These are phyloP conservation scores for Apodemia mormo DNA, from an alignment of 2,888 invertebrate species.

Conservation along the genomic window DNA sequence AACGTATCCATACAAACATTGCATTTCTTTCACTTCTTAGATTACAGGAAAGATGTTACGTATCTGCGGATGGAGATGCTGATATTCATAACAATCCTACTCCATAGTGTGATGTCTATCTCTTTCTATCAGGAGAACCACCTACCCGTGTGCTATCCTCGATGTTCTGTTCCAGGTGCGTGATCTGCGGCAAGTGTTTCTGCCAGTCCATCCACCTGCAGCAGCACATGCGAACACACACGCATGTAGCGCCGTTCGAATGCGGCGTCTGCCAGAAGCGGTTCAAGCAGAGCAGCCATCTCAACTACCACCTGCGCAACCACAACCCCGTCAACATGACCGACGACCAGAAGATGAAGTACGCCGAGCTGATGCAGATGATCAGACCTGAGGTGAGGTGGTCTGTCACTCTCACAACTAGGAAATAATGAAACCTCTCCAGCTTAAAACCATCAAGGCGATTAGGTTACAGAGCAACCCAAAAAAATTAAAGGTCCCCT, in stretches of 20 bases:
- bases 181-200: slow-evolving; percentile 67
- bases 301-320: slow-evolving; percentile 68
- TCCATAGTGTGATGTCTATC: neutral
- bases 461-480: no score
- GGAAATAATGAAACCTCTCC: no score
- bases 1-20: no score
- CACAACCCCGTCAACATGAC: slow-evolving; percentile 58
- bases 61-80: no score
- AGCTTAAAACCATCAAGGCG: no score
- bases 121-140: neutral
- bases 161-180: slow-evolving; percentile 46
- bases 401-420: no score
- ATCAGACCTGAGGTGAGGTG: slow-evolving; percentile 31
- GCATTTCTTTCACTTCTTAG: no score
- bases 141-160: no score
- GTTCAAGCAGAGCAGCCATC: slow-evolving; percentile 69
- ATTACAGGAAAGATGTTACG: no score
- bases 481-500: no score
- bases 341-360: slow-evolving; percentile 53
- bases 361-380: slow-evolving; percentile 48
- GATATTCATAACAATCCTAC: neutral
- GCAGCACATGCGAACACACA: slow-evolving; percentile 74
- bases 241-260: slow-evolving; percentile 68
- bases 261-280: slow-evolving; percentile 64
- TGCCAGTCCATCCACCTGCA: slow-evolving; percentile 66